Percentiles rank a stretch among this genome's conserved stretches.
phyloP scores from a whole-genome alignment of 2,113 vertebrate genomes.

The Paralichthys olivaceus region DNA sequence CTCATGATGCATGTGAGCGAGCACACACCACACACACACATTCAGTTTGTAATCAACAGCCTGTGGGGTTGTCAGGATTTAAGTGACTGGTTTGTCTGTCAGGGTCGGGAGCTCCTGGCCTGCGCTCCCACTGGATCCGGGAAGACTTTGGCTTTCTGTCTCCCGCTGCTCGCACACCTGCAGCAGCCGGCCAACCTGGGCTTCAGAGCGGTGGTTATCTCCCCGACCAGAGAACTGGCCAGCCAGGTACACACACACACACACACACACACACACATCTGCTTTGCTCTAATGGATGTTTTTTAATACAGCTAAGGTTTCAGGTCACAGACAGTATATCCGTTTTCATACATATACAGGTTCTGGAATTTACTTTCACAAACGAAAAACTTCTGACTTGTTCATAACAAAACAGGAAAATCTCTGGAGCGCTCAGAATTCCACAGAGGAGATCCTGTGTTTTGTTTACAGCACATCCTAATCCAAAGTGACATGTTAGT shows the following conservation, averaged over 20 bases:
- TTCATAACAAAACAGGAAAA: too few relatives aligned
- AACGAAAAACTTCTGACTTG: too few relatives aligned
- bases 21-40: too few relatives aligned
- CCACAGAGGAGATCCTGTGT: too few relatives aligned
- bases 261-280: background rate
- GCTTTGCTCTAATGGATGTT: background rate
- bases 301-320: background rate
- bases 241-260: conserved; percentile 84
- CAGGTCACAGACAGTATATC: background rate
- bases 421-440: too few relatives aligned
- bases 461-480: too few relatives aligned
- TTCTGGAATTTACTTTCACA: too few relatives aligned
- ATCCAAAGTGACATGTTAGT: too few relatives aligned
- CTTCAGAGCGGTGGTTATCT: conserved; percentile 92
- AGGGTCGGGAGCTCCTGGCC: conserved; percentile 94
- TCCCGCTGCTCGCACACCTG: conserved; percentile 90
- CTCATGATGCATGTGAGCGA: conserved; percentile 92
- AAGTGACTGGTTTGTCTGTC: background rate
- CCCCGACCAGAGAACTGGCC: conserved; percentile 94
- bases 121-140: conserved; percentile 97
- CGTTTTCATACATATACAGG: too few relatives aligned
- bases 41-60: too few relatives aligned
- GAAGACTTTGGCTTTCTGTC: conserved; percentile 94
- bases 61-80: background rate
- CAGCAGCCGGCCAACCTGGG: conserved; percentile 92